Percentiles rank a stretch among this genome's conserved stretches.
These are phyloP conservation scores for Eubucco bourcierii DNA, from an alignment of 2,113 vertebrate species.

Conservation along the genomic window DNA sequence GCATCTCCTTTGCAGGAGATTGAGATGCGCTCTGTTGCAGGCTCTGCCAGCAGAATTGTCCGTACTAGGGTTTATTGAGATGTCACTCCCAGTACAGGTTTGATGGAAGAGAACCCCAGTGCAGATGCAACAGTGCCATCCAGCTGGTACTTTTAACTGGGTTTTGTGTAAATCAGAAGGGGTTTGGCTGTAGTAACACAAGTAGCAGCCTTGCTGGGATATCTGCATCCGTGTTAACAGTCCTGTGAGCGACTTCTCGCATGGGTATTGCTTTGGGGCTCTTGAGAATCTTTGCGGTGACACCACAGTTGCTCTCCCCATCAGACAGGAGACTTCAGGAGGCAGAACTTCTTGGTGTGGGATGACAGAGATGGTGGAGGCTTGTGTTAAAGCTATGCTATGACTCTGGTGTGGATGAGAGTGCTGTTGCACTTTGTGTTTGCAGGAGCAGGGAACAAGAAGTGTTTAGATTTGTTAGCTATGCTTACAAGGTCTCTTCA, in stretches of 20 bases:
- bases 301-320: rapidly evolving
- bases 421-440: neutral
- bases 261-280: rapidly evolving
- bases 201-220: neutral
- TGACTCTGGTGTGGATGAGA: rapidly evolving
- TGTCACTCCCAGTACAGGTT: rapidly evolving
- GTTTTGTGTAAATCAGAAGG: neutral
- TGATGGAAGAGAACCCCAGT: neutral
- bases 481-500: neutral
- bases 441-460: neutral
- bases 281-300: neutral
- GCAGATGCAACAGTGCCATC: rapidly evolving
- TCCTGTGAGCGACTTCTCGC: neutral
- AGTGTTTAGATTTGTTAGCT: neutral
- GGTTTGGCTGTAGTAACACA: neutral
- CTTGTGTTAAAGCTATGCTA: neutral
- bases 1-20: neutral
- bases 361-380: rapidly evolving
- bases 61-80: neutral
- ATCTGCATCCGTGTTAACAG: neutral
- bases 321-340: too few relatives aligned
- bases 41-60: neutral
- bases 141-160: neutral
- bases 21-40: neutral
- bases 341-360: neutral